Evolutionary conservation across 2,888 invertebrate species (phyloP).

Genomic region (Sepiola atlantica): DNA sequence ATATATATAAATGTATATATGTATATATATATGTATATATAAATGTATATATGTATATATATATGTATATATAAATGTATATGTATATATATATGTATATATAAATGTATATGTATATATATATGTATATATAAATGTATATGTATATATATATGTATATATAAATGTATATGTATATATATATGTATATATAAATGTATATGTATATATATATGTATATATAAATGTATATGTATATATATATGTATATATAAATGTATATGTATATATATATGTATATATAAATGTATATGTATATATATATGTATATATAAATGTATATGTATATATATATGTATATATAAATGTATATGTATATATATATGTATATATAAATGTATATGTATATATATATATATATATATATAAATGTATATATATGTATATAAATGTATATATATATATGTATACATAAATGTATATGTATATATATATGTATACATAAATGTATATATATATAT

Average conservation of each 20-base stretch:
- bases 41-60: neutral
- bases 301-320: neutral
- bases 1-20: neutral
- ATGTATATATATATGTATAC: neutral
- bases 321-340: neutral
- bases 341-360: neutral
- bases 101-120: neutral
- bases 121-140: neutral
- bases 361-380: neutral
- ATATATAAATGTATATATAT: neutral
- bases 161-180: neutral
- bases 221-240: neutral
- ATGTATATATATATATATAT: neutral
- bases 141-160: neutral
- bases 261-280: neutral
- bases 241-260: neutral
- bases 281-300: neutral
- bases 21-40: neutral
- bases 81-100: neutral
- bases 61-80: neutral
- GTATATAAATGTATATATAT: neutral
- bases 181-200: neutral
- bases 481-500: neutral
- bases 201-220: neutral
- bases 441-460: neutral